Percentiles rank a stretch among this genome's conserved stretches.
Conservation (phyloP, 2,888 invertebrate genomes). For the Coenonympha glycerion region DNA sequence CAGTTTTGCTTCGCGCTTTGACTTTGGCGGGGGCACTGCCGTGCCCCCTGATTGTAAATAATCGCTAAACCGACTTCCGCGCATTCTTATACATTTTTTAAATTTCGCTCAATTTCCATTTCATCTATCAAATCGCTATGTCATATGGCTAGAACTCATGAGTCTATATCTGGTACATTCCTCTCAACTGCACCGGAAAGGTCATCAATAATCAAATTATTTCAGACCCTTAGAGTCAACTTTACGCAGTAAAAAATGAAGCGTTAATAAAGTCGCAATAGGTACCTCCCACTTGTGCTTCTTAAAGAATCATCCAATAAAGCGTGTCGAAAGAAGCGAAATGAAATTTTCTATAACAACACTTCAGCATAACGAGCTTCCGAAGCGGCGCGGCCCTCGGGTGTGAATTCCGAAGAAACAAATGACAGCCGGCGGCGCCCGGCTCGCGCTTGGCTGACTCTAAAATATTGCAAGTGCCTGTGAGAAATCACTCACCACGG, state of each 20-base stretch:
- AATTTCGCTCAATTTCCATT: too few relatives aligned
- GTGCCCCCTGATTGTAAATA: too few relatives aligned
- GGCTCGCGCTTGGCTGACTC: conserved; percentile 4
- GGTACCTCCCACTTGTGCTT: neutral
- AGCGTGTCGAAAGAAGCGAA: conserved; percentile 9
- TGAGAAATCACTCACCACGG: neutral
- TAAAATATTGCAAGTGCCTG: neutral
- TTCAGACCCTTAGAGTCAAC: too few relatives aligned
- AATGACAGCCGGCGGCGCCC: conserved; percentile 22
- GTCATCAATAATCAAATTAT: too few relatives aligned
- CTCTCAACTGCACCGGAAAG: too few relatives aligned
- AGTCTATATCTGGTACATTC: too few relatives aligned
- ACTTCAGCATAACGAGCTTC: conserved; percentile 22
- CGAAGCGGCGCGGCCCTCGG: conserved; percentile 9
- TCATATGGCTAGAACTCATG: too few relatives aligned
- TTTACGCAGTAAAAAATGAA: neutral
- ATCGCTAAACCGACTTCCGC: too few relatives aligned
- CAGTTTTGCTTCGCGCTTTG: too few relatives aligned
- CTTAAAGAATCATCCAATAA: conserved; percentile 10
- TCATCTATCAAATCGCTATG: too few relatives aligned
- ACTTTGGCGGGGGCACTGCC: too few relatives aligned
- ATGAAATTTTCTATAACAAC: conserved; percentile 16
- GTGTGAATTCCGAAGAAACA: conserved; percentile 19
- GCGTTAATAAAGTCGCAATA: neutral
- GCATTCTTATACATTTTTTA: too few relatives aligned